Evolutionary conservation across 2,888 invertebrate genomes (phyloP), one percentile per base, ranked within the genome.

Genomic region (Megamerina dolium): DNA sequence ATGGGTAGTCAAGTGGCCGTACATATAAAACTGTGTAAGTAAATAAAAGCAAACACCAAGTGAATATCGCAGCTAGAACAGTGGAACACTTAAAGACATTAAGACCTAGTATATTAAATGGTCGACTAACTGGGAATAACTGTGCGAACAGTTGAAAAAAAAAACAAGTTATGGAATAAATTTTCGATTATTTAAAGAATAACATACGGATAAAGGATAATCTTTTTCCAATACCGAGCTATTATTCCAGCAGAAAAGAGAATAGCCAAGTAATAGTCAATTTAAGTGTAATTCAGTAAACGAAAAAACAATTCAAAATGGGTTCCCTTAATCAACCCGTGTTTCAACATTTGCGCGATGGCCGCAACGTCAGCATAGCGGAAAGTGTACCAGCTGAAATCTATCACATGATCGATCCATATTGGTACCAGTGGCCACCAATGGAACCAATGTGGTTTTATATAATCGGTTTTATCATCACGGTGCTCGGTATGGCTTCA

Each of bases 351-450:
- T 33, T 60, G 26, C 64, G 64, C 31, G 59, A 54, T 51, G 63
- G 57, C n/a, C 52, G 51, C 46, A 83, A 83, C 68, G 66, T 78
- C 50, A 81, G 83, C 37, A 79, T 84, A 54, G 82, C 82, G 48
- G 85, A 85, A 71, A 80, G 76, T 58, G 81, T 81, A 37, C 76
- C 77, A 14, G 74, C 79, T 10, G 83, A 85, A 42, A 84, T 85
- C 76, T 73, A 81, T 46, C 79, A 81, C 59, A 67, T 85, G 73
- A 74, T 85, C 46, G 83, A 84, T 61, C 73, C 79, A 12, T 79
- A 80, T 57, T 77, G 78, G 78, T 76, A 76, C 55, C 74, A 76
- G 49, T 79, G 74, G 65, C 74, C 77, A 12, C 78, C 79, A 1
- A 57, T 79, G 65, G 73, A 77, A 55, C 76, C 77, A 14, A 50